A percentile compares a stretch with the other conserved stretches of the same genome.
phyloP scores from a whole-genome alignment of 30 jellyfish, hydroid and myxozoan genomes.

The Hydractinia symbiolongicarpus region DNA sequence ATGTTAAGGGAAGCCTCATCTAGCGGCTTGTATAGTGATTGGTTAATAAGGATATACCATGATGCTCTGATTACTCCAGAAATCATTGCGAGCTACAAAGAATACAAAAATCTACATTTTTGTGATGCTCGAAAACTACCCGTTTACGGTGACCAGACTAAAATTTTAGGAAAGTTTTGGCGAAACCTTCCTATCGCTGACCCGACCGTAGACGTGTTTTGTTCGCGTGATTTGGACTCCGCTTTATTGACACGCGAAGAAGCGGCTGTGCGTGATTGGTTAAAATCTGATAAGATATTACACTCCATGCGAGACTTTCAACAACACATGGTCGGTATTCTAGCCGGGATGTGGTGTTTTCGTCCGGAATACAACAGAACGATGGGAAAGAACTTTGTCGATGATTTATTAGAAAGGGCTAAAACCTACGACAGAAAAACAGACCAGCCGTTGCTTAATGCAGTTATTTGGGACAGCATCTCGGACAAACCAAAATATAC shows the following conservation, averaged over 20 bases:
- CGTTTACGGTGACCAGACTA: slow-evolving; percentile 4
- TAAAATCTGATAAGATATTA: neutral
- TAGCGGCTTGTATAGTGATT: slow-evolving; percentile 1
- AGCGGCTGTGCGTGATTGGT: slow-evolving; percentile 19
- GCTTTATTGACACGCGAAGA: slow-evolving; percentile 12
- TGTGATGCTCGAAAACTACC: slow-evolving; percentile 11
- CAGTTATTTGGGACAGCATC: slow-evolving; percentile 3
- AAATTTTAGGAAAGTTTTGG: slow-evolving; percentile 17
- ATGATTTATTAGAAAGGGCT: neutral
- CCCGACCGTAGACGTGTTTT: neutral
- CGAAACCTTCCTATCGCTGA: slow-evolving; percentile 20
- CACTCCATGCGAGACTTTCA: slow-evolving; percentile 17
- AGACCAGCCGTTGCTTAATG: slow-evolving; percentile 6
- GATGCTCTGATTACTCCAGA: slow-evolving; percentile 10
- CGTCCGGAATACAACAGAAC: neutral
- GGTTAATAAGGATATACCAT: slow-evolving; percentile 9
- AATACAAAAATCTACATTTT: neutral
- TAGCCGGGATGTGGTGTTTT: slow-evolving; percentile 26
- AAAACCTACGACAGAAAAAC: neutral
- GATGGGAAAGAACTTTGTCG: neutral
- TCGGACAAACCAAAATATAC: neutral
- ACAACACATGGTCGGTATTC: neutral
- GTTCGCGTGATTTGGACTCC: slow-evolving; percentile 20
- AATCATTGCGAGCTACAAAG: slow-evolving; percentile 10
- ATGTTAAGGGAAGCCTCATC: neutral